Conservation (phyloP, 2,888 invertebrate genomes). For the Nephrotoma flavescens region DNA sequence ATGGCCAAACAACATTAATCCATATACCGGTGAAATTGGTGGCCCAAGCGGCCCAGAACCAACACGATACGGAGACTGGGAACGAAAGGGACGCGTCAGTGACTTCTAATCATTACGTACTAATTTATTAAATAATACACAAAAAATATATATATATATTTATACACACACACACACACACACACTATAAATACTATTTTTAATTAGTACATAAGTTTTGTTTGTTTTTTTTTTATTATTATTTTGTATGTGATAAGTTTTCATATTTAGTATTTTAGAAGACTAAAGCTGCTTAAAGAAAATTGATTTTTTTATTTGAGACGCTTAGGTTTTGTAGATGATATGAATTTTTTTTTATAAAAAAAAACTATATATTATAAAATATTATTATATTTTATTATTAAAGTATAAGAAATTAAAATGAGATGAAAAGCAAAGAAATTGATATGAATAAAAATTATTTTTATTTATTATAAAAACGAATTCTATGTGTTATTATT, state of each 20-base stretch:
- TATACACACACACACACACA: background rate
- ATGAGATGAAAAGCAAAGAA: background rate
- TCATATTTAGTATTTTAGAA: background rate
- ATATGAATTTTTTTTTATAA: conserved; percentile 1
- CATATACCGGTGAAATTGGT: conserved; percentile 85
- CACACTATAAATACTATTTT: background rate
- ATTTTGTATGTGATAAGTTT: background rate
- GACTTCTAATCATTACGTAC: conserved; percentile 57
- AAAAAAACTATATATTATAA: background rate
- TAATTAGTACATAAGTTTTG: background rate
- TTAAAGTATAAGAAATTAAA: background rate
- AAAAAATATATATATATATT: background rate
- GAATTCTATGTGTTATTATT: background rate
- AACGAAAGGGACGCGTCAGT: conserved; percentile 88
- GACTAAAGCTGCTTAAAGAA: background rate
- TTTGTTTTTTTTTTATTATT: background rate
- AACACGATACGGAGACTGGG: conserved; percentile 99
- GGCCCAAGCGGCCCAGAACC: conserved; percentile 97
- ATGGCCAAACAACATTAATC: conserved; percentile 80
- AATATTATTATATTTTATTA: background rate
- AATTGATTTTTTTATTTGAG: background rate
- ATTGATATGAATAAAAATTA: background rate
- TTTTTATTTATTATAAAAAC: background rate
- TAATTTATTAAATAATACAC: background rate
- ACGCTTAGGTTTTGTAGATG: background rate